These are phyloP conservation scores for Drosophila niveifrons DNA, from an alignment of 2,888 invertebrate species.

Conservation along the genomic window DNA sequence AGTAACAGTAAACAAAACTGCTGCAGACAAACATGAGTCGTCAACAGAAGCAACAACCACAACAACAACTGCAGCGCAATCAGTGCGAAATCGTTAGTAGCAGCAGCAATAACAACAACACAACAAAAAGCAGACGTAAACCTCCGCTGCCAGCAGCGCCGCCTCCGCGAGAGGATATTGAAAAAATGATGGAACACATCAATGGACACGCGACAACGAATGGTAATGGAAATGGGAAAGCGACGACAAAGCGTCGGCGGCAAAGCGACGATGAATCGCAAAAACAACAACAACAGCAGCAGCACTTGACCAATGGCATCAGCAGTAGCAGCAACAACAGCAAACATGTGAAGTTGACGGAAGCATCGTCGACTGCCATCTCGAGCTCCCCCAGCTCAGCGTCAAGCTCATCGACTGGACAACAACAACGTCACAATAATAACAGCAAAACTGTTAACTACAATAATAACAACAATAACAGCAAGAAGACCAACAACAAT, in stretches of 20 bases:
- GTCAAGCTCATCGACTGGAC: conserved; percentile 28
- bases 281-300: conserved; percentile 4
- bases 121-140: conserved; percentile 43
- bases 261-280: conserved; percentile 27
- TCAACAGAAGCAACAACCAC: conserved; percentile 43
- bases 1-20: conserved; percentile 17
- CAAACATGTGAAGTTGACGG: conserved; percentile 44
- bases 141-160: conserved; percentile 1
- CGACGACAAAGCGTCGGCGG: conserved; percentile 27
- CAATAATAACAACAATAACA: conserved; percentile 54
- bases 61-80: conserved; percentile 31
- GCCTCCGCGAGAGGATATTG: conserved; percentile 23
- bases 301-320: conserved; percentile 54
- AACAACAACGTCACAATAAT: conserved; percentile 58
- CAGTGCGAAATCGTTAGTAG: conserved; percentile 34
- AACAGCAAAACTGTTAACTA: conserved; percentile 43
- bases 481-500: conserved; percentile 62
- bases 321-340: conserved; percentile 37
- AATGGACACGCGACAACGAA: conserved; percentile 56
- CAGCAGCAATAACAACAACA: conserved; percentile 29
- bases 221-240: conserved; percentile 48
- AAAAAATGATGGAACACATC: conserved; percentile 38
- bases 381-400: conserved; percentile 17
- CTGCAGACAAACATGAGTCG: conserved; percentile 52
- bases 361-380: conserved; percentile 15